A percentile compares a stretch with the other conserved stretches of the same genome.
phyloP scores from a whole-genome alignment of 1,140 invertebrate species.

The Chrysopa pallens region DNA sequence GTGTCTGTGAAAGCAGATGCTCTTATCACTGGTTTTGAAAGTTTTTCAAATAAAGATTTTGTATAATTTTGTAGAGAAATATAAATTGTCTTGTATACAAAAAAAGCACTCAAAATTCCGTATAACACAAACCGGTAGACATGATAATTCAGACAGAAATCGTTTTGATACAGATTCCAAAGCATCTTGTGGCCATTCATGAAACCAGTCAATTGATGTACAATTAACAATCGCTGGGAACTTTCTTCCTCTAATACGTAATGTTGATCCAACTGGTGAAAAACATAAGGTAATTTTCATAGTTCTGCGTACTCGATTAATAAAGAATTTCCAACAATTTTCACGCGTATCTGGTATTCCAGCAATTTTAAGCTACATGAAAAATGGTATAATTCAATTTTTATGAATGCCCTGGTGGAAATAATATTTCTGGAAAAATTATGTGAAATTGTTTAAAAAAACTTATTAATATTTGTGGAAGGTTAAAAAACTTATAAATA shows the following conservation, averaged over 20 bases:
- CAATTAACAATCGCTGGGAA: constrained; percentile 92
- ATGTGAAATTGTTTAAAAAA: no score
- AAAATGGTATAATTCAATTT: no score
- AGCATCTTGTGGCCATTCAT: constrained; percentile 87
- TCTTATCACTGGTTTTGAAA: no score
- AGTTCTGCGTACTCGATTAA: constrained; percentile 63
- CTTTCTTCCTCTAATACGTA: constrained; percentile 69
- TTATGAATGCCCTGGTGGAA: no score
- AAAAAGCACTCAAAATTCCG: no score
- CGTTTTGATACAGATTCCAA: constrained; percentile 71
- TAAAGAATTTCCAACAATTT: constrained; percentile 92
- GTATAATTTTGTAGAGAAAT: no score
- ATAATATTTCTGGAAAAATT: no score
- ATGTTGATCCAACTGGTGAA: constrained; percentile 74
- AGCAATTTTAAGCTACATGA: constrained; percentile 39
- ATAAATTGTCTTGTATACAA: no score
- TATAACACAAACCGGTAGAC: constrained; percentile 35
- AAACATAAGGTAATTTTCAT: constrained; percentile 78
- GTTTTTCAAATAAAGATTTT: no score
- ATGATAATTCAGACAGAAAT: constrained; percentile 60
- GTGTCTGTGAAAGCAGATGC: no score
- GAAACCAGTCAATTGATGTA: constrained; percentile 89
- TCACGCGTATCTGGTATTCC: constrained; percentile 75
- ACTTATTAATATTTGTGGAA: no score
- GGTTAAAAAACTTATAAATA: no score